phyloP scores from a whole-genome alignment of 2,113 vertebrate genomes.

The Sturnira hondurensis region DNA sequence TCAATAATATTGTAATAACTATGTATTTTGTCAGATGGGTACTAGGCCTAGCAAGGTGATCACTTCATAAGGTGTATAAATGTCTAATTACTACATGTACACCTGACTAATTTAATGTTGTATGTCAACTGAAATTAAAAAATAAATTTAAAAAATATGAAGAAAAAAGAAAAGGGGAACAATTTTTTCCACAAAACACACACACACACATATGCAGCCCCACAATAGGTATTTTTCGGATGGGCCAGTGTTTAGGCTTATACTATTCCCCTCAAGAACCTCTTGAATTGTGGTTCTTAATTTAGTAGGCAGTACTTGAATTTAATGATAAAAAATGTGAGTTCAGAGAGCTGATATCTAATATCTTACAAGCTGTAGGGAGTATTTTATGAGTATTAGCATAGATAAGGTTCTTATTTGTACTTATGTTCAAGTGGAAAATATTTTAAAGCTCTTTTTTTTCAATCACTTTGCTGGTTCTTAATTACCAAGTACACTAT shows the following conservation, averaged over 20 bases:
- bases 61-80: background rate
- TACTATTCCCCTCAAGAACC: constrained; percentile 25
- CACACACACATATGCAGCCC: background rate
- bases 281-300: background rate
- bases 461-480: constrained; percentile 13
- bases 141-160: background rate
- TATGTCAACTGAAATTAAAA: background rate
- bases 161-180: background rate
- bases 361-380: constrained; percentile 19
- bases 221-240: background rate
- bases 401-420: background rate
- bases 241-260: background rate
- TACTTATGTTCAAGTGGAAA: constrained; percentile 3
- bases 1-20: background rate
- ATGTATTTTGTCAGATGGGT: background rate
- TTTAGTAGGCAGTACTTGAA: constrained; percentile 61
- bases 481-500: background rate
- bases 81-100: background rate
- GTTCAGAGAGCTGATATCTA: constrained; percentile 56
- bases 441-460: background rate
- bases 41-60: background rate
- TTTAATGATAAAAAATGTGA: constrained; percentile 59
- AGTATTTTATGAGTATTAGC: constrained; percentile 28
- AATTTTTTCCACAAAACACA: background rate
- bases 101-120: background rate